Evolutionary conservation across 1,140 invertebrate species (phyloP), one percentile per base, ranked within the genome.

Genomic region (Cardiocondyla obscurior): DNA sequence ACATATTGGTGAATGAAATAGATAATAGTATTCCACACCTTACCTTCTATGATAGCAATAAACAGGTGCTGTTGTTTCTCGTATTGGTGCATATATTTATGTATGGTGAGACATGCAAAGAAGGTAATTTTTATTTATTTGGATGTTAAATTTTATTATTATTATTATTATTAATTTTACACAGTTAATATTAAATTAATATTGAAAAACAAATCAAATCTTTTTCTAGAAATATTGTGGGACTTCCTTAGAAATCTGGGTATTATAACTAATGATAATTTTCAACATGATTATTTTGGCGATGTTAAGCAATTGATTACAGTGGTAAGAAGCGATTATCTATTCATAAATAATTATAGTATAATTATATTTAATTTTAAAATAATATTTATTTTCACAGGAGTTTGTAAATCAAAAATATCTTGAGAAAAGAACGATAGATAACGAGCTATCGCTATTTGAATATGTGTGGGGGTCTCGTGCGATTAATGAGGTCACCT

Each of bases 61-160:
- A 88, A 25, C 67, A 87, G 46, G 81, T 89, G 22, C 65, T 93
- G 0, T 60, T 92, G n/a, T 91, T 91, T 60, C 51, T 93, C 6
- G 28, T 87, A 0, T 88, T 93, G 2, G 19, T 85, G 14, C 92
- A 93, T 55, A 91, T 93, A 49, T 93, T 90, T 51, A 93, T 93
- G 92, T 69, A 25, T 19, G 88, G 88, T 42, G 87, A 90, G 49
- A 30, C 53, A 0, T 90, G 87, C 46, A 85, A 33, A 12, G 89
- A 93, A 90, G 91, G 92, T 93, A 86, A 62, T 4, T 74, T 42
- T 33, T 36, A 0, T 5, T 65, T 12, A n/a, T 33, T 19, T 53
- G 2, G 39, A 1, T n/a, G n/a, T n/a, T n/a, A 28, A 39, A 36
- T 53, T 39, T 44, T 74, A 4, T n/a, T n/a, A n/a, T n/a, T n/a